Percentiles rank a stretch among this genome's conserved stretches.
Conservation (phyloP, 2,113 vertebrate species). For the Macquaria ambigua region DNA sequence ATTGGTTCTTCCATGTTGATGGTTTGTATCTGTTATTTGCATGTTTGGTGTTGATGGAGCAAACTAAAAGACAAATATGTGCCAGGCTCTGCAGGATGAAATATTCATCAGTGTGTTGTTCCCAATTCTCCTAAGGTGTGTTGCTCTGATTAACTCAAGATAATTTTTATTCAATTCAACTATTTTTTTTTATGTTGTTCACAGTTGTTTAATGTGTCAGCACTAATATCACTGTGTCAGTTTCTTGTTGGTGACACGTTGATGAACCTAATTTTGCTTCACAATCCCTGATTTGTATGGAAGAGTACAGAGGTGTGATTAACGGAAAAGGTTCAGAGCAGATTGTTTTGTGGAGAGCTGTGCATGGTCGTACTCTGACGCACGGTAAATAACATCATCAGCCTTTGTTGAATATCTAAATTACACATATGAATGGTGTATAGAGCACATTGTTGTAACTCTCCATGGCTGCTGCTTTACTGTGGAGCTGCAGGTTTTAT, state of each 20-base stretch:
- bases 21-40: conserved; percentile 67
- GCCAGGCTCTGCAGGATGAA: conserved; percentile 33
- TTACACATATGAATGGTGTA: conserved; percentile 40
- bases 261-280: conserved; percentile 26
- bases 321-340: conserved; percentile 1
- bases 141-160: conserved; percentile 35
- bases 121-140: conserved; percentile 34
- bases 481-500: conserved; percentile 48
- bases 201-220: conserved; percentile 46
- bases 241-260: conserved; percentile 36
- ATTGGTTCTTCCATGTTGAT: conserved; percentile 66
- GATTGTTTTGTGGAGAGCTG: conserved; percentile 16
- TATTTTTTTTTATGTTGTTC: conserved; percentile 21
- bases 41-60: conserved; percentile 73
- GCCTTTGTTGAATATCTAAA: conserved; percentile 41
- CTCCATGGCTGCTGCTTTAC: conserved; percentile 35
- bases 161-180: conserved; percentile 19
- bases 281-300: neutral
- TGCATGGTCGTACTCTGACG: conserved; percentile 34
- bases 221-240: conserved; percentile 42
- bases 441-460: conserved; percentile 35
- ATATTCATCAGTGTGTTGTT: conserved; percentile 39
- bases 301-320: conserved; percentile 11
- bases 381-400: conserved; percentile 25
- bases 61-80: conserved; percentile 33